These are phyloP conservation scores for Chymomyza procnemis DNA, from an alignment of 2,888 invertebrate genomes.

Conservation along the genomic window DNA sequence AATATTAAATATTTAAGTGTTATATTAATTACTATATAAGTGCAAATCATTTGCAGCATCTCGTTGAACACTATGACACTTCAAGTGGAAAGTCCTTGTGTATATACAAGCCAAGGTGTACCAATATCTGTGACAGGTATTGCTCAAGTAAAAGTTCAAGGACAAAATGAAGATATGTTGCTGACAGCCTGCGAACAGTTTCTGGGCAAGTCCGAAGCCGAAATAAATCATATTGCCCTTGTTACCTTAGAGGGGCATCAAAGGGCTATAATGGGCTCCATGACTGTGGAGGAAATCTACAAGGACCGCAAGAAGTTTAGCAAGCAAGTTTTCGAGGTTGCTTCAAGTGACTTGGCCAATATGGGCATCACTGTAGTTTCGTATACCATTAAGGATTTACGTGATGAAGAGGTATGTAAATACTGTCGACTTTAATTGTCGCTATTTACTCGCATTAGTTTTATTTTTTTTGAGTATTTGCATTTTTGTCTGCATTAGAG, in stretches of 20 bases:
- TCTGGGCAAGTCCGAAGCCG: conserved; percentile 90
- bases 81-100: conserved; percentile 96
- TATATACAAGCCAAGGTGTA: conserved; percentile 97
- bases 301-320: conserved; percentile 97
- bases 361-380: conserved; percentile 98
- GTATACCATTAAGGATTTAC: conserved; percentile 94
- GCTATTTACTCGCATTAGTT: conserved; percentile 32
- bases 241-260: conserved; percentile 96
- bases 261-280: conserved; percentile 96
- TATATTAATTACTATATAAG: not conserved
- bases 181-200: conserved; percentile 95
- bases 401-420: conserved; percentile 93
- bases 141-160: conserved; percentile 93
- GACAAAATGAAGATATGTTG: conserved; percentile 87
- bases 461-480: conserved; percentile 5
- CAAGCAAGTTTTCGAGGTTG: conserved; percentile 95
- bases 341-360: conserved; percentile 95
- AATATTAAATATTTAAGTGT: not conserved
- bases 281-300: conserved; percentile 98
- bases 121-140: conserved; percentile 98
- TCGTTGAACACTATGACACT: conserved; percentile 98
- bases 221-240: conserved; percentile 93
- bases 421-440: conserved; percentile 51
- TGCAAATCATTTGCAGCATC: conserved; percentile 82
- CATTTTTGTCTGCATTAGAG: conserved; percentile 13